Evolutionary conservation across 2,888 invertebrate genomes (phyloP), one percentile per base, ranked within the genome.

Genomic region (Trichopria drosophilae): DNA sequence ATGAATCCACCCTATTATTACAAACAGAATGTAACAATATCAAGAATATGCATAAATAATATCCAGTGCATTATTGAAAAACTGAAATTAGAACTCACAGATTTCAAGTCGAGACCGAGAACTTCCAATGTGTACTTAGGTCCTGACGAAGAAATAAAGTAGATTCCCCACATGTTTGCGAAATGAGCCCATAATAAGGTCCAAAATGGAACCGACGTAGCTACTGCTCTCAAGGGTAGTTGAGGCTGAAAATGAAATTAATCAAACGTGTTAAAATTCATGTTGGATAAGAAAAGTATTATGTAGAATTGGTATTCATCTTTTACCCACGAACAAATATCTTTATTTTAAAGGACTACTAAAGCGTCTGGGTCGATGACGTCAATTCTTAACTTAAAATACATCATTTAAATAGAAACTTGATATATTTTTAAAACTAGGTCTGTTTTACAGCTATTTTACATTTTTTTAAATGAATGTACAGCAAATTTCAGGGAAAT

Each of bases 131-230:
- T 82, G 68, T 86, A 90, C 64, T 86, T 88, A 0, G 89, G 89
- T 4, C 88, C 89, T 31, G 86, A 87, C 0, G 87, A 88, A 71
- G 88, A 81, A 41, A 88, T 80, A 66, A 90, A 87, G 67, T 86
- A 88, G 39, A 90, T 77, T 3, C 89, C 90, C 89, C 90, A 90
- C 68, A 88, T 80, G 62, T 87, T 89, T 20, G 89, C 89, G 66
- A 85, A 88, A 63, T 90, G 90, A 12, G 88, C 76, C 36, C 86
- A 71, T 4, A 81, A 61, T 65, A 89, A 77, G 0, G 84, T 83
- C 75, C 85, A 79, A 72, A 88, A 88, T 20, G 88, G 88, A 31
- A 83, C 59, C 0, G 88, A 88, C 3, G 81, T 73, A 4, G 81
- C 58, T 36, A 89, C 82, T 19, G 78, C 76, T 64, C 77, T 81